Base-by-base conservation (phyloP, 1,140 invertebrate species). In the Octopus sinensis region DNA sequence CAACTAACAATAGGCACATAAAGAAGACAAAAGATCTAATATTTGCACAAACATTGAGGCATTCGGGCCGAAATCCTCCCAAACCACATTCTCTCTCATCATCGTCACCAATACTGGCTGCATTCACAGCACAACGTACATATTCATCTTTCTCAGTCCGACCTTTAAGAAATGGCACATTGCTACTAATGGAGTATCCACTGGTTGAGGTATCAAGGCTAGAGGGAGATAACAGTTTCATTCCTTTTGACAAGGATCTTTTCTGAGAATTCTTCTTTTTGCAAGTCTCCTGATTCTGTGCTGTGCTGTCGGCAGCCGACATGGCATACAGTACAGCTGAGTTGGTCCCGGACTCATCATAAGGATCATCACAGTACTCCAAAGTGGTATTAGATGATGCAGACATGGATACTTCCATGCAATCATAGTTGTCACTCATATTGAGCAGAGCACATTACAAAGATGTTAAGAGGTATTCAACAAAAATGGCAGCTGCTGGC, bases 21-120 rank as follows among this genome's bases (percentile, higher is more conserved):
- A 97, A 93, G 89, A 97, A 93, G 86, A 97, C 96, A 91, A 98
- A 98, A 84, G 96, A 94, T 94, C 96, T 92, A 78, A 94, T 89
- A 81, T 88, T 91, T 80, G 89, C 95, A 91, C 95, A 96, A 88
- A 92, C 92, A 91, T 96, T 95, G 84, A 96, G 93, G 89, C 94
- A 94, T 81, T 92, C 91, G 81, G 96, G 96, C 79, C 95, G 94
- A 90, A 95, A 96, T 83, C 92, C 93, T 12, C 96, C 92, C 84
- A 96, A 95, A 79, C 96, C 95, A 90, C 95, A 96, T 88, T 96
- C 95, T 88, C 94, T 92, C 6, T 81, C 78, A 6, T 82, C 79
- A 5, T 80, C 76, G 6, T 81, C 54, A 4, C 82, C 71, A 30
- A 82, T 81, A 6, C 81, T 81, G 43, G 84, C 73, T n/a, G 80